phyloP scores from a whole-genome alignment of 2,113 vertebrate species.

The Apaloderma vittatum region DNA sequence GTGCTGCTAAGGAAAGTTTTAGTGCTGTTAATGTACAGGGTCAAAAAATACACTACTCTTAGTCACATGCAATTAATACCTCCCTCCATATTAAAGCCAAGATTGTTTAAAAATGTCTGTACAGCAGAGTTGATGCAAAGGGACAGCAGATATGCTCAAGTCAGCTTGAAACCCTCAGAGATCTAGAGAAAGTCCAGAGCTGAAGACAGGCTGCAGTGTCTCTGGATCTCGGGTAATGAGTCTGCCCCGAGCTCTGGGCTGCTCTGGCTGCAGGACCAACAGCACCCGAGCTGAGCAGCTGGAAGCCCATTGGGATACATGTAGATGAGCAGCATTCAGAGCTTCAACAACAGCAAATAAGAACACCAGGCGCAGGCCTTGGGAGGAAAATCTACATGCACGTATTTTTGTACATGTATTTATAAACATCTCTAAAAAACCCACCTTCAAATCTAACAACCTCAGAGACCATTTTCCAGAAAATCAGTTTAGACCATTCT shows the following conservation, averaged over 20 bases:
- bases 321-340: background rate
- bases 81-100: background rate
- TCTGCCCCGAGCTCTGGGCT: background rate
- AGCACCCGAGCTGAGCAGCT: background rate
- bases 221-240: background rate
- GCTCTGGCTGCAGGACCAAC: background rate
- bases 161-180: background rate
- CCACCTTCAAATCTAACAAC: background rate
- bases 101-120: background rate
- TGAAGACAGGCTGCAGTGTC: background rate
- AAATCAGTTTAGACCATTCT: background rate
- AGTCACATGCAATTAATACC: too few relatives aligned
- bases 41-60: background rate
- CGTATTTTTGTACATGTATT: background rate
- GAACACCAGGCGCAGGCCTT: background rate
- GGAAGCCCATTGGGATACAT: background rate
- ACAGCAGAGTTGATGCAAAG: background rate
- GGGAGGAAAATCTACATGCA: background rate
- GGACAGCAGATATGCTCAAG: background rate
- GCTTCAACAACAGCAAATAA: background rate
- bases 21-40: background rate
- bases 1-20: background rate
- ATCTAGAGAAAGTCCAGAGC: background rate
- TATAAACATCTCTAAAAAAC: background rate
- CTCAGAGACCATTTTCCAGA: background rate